Conservation (phyloP, 37 sponge, comb jelly and placozoan genomes). For the Ephydatia muelleri region DNA sequence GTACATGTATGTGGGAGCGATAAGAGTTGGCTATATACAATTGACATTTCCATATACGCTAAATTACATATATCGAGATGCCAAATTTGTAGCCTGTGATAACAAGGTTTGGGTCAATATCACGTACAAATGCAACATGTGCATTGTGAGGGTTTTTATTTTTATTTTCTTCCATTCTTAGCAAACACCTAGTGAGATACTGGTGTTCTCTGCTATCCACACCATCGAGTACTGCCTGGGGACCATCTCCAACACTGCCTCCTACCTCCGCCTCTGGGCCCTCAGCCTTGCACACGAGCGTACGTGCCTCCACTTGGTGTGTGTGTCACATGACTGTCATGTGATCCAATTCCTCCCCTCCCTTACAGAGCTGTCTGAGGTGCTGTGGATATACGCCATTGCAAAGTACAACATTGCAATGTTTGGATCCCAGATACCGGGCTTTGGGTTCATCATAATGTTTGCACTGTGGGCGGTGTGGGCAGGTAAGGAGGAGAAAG, state of each 20-base stretch:
- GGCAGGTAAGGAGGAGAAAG: constrained; percentile 69
- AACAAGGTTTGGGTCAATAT: too few species aligned
- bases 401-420: constrained; percentile 61
- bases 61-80: too few species aligned
- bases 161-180: neutral
- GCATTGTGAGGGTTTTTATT: neutral
- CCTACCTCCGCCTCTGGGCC: constrained; percentile 99
- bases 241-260: constrained; percentile 99
- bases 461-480: constrained; percentile 75
- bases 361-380: constrained; percentile 94
- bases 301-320: neutral
- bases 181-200: constrained; percentile 54
- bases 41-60: too few species aligned
- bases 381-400: constrained; percentile 93
- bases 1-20: too few species aligned
- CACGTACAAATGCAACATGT: too few species aligned
- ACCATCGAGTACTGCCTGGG: constrained; percentile 99
- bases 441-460: constrained; percentile 42
- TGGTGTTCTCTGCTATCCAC: constrained; percentile 95
- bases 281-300: constrained; percentile 93
- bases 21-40: too few species aligned
- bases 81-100: too few species aligned
- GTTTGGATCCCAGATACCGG: neutral
- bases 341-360: constrained; percentile 14
- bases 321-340: neutral